Evolutionary conservation across 2,888 invertebrate species (phyloP).

Genomic region (Phlogophora meticulosa): DNA sequence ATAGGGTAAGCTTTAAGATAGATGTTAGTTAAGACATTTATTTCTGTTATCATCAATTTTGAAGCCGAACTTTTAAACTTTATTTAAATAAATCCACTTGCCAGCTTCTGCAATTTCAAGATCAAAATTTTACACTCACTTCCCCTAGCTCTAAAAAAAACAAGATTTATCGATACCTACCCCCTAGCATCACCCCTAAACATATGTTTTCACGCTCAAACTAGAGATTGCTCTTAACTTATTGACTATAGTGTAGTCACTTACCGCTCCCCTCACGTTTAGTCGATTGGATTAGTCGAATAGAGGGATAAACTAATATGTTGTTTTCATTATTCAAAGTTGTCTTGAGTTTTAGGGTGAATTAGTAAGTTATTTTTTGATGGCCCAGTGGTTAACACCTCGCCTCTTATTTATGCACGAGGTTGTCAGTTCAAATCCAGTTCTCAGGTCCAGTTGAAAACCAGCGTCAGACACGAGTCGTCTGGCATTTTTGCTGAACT

Average conservation of each 20-base stretch:
- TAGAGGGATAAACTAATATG: constrained; percentile 34
- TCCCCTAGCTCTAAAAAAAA: constrained; percentile 6
- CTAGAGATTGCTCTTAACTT: constrained; percentile 67
- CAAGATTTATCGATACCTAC: constrained; percentile 45
- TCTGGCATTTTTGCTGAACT: too few species aligned
- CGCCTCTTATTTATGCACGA: too few species aligned
- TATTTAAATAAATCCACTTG: too few species aligned
- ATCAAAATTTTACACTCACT: not conserved
- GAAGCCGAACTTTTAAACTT: too few species aligned
- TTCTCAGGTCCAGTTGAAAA: too few species aligned
- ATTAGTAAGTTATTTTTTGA: not conserved
- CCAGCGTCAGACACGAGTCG: too few species aligned
- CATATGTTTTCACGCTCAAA: constrained; percentile 72
- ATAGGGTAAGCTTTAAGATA: not conserved
- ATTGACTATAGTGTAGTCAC: constrained; percentile 61
- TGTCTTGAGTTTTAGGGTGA: constrained; percentile 40
- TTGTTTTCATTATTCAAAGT: constrained; percentile 58
- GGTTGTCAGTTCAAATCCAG: too few species aligned
- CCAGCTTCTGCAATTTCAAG: too few species aligned
- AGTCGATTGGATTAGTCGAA: constrained; percentile 52
- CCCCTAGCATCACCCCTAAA: constrained; percentile 62
- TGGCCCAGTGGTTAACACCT: too few species aligned
- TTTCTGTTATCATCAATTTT: too few species aligned
- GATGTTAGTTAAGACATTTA: too few species aligned
- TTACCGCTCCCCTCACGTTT: constrained; percentile 36